A percentile compares a stretch with the other conserved stretches of the same genome.
Conservation (phyloP, 2,888 invertebrate genomes). For the Thereva unica region DNA sequence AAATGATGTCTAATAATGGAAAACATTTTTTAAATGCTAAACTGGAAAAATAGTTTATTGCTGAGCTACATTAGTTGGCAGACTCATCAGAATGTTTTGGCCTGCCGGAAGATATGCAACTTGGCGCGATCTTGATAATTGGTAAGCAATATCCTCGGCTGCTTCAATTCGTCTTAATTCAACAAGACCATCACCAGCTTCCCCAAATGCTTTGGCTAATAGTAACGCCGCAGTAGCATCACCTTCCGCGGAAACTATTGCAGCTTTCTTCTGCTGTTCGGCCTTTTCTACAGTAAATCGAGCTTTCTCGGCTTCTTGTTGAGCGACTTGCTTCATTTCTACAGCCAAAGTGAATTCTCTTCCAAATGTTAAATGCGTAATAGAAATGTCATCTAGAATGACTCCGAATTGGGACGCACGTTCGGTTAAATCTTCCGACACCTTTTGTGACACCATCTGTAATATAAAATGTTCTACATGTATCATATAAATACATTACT, state of each 20-base stretch:
- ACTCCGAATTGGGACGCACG: conserved; percentile 95
- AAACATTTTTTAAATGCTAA: conserved; percentile 23
- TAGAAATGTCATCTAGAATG: conserved; percentile 96
- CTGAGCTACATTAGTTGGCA: conserved; percentile 53
- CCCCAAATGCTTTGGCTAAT: conserved; percentile 90
- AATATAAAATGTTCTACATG: conserved; percentile 39
- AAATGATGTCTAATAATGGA: neutral
- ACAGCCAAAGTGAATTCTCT: conserved; percentile 98
- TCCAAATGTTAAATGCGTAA: conserved; percentile 98
- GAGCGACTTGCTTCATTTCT: conserved; percentile 99
- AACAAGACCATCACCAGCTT: conserved; percentile 95
- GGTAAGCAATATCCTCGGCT: conserved; percentile 98
- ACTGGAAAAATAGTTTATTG: conserved; percentile 43
- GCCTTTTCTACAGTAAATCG: conserved; percentile 98
- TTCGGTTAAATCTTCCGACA: conserved; percentile 87
- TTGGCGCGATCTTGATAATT: conserved; percentile 91
- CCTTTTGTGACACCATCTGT: conserved; percentile 78
- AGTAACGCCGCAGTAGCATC: conserved; percentile 94
- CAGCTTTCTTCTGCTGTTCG: conserved; percentile 93
- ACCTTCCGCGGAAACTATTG: conserved; percentile 95
- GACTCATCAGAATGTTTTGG: conserved; percentile 55
- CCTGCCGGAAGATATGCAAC: conserved; percentile 88
- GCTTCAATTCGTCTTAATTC: conserved; percentile 98
- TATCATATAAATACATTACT: neutral
- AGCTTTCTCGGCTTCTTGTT: conserved; percentile 99